A percentile compares a stretch with the other conserved stretches of the same genome.
These are phyloP conservation scores for Panzeria rudis DNA, from an alignment of 2,888 invertebrate genomes.

Conservation along the genomic window DNA sequence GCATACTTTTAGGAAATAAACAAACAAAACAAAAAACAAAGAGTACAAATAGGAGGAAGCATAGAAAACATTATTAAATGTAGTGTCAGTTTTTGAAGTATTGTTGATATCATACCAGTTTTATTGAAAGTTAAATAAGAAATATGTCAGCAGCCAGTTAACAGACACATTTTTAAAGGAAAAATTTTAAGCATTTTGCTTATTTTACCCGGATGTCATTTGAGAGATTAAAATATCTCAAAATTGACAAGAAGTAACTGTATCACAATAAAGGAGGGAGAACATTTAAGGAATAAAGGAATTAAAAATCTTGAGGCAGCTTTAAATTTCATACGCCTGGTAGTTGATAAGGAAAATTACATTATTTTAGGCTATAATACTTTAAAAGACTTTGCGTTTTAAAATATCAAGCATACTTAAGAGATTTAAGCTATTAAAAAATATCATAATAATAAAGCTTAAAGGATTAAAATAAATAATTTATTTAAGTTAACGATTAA, in stretches of 20 bases:
- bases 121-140: neutral
- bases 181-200: neutral
- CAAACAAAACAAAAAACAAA: neutral
- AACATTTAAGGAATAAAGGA: neutral
- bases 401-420: slow-evolving; percentile 1
- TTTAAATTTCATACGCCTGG: neutral
- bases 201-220: neutral
- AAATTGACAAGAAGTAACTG: neutral
- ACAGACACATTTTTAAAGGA: neutral
- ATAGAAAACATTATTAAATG: slow-evolving; percentile 13
- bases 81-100: neutral
- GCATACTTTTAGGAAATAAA: slow-evolving; percentile 26
- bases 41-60: neutral
- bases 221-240: slow-evolving; percentile 1
- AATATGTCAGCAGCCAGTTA: slow-evolving; percentile 22
- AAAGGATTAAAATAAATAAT: too few relatives aligned
- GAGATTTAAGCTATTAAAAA: neutral
- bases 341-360: neutral
- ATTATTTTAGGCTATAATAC: neutral
- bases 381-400: neutral
- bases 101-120: neutral
- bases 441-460: too few relatives aligned
- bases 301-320: neutral
- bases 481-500: too few relatives aligned
- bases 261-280: neutral